Evolutionary conservation across 2,888 invertebrate species (phyloP).

Genomic region (Harpagoxenus sublaevis): DNA sequence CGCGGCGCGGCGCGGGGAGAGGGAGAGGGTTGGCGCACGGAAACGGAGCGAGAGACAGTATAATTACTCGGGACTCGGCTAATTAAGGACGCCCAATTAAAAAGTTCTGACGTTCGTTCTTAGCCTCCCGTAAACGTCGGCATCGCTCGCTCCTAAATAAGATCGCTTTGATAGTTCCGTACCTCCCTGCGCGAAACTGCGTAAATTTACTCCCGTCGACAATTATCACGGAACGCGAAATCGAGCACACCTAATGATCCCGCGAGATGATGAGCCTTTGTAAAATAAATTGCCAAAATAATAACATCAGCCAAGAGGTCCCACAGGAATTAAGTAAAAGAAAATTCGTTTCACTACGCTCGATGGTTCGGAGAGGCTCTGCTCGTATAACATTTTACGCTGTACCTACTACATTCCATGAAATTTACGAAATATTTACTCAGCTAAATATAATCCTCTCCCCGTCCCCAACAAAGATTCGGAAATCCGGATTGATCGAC

Average conservation of each 20-base stretch:
- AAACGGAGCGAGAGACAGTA: conserved; percentile 83
- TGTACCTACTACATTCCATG: not conserved
- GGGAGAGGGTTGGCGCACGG: conserved; percentile 61
- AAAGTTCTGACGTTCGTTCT: conserved; percentile 83
- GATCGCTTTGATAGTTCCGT: conserved; percentile 72
- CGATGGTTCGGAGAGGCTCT: not conserved
- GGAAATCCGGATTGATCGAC: not conserved
- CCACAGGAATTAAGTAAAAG: not conserved
- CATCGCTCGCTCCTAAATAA: conserved; percentile 60
- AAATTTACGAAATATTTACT: not conserved
- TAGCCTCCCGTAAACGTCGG: conserved; percentile 70
- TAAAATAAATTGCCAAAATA: not conserved
- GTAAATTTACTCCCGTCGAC: conserved; percentile 40
- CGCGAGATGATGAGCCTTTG: not conserved
- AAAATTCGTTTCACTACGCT: too few species aligned
- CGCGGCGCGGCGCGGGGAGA: conserved; percentile 17
- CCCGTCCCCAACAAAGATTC: not conserved
- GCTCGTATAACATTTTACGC: not conserved
- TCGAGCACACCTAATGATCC: conserved; percentile 30
- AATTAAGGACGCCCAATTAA: conserved; percentile 86
- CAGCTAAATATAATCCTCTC: not conserved
- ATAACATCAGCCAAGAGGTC: not conserved
- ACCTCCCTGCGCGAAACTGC: conserved; percentile 32
- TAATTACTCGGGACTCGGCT: conserved; percentile 84
- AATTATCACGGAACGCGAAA: conserved; percentile 36